Evolutionary conservation across 2,888 invertebrate species (phyloP), one percentile per base, ranked within the genome.

Genomic region (Acrocyrtus sp.): DNA sequence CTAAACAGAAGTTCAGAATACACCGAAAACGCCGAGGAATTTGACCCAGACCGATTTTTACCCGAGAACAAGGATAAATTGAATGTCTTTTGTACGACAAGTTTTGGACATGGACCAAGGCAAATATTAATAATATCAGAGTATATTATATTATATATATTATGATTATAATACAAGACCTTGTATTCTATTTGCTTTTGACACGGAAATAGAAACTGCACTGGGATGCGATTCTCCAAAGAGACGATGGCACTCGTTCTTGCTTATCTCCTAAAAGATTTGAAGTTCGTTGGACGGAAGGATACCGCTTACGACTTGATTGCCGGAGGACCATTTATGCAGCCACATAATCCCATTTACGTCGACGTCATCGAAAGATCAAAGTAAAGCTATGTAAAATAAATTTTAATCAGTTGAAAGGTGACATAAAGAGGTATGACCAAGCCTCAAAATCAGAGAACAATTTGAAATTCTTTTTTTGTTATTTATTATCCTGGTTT

Each of bases 21-120:
- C 47, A 78, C 62, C 54, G 62, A 51, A 10, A 68, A 80, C 19
- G 74, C 76, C 1, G 70, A 78, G 4, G 48, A 62, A 41, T 80
- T 63, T 56, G 29, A 62, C 8, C 79, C 80, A 0, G 79, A 80
- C n/a, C 53, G 80, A 50, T 80, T 75, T 24, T 22, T 80, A 50
- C 70, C 75, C 0, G 73, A 72, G 24, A 76, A 79, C 56, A 77
- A 75, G 45, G 60, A 78, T 6, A 75, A 77, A 6, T 19, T 76
- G 34, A 75, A 80, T 54, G 65, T 65, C 0, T 80, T 75, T 41
- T 61, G 76, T 4, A 45, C 45, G 1, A 66, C 61, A 0, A 21
- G 54, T 0, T 77, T 75, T 53, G 77, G 77, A 15, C 56, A 56
- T 58, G 77, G 75, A 0, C 77, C 77, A 3, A 56, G 58, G 12